Evolutionary conservation across 2,888 invertebrate species (phyloP), one percentile per base, ranked within the genome.

Genomic region (Phania funesta): DNA sequence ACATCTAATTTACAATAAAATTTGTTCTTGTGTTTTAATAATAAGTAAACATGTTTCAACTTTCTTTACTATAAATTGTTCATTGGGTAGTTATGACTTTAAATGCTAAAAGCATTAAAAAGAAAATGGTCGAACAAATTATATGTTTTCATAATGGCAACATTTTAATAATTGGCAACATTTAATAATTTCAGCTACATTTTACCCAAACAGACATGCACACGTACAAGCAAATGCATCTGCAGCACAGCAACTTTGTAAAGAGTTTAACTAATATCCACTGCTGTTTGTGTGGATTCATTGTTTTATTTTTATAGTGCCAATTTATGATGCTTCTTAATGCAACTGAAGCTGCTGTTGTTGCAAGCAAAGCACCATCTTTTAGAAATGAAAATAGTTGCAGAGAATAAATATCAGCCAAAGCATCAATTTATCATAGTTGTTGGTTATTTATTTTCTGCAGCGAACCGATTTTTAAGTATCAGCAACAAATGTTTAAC

Each of bases 341-440:
- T 65, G 71, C 64, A 65, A 71, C 62, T 50, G 50, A 46, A 65
- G 64, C 24, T 64, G 56, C 41, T 48, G 38, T 20, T 70, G 11
- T 32, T 70, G 16, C 67, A 29, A 58, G 13, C 32, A 35, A 52
- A 29, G 29, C 46, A 52, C 26, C 32, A 60, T 54, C 44, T 74
- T 44, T 20, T 44, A n/a, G 26, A 8, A 11, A 2, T 16, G 6
- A 35, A 11, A 48, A 56, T n/a, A 32, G 24, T 46, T 35, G 18
- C 48, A 56, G 48, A 52, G 20, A 73, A 81, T 70, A 73, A 81
- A 71, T 76, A 68, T 35, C 32, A 65, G 60, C 18, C 29, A 81
- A 62, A 67, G 54, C 67, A 77, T 77, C 77, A 77, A 81, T 77
- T 77, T 81, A 81, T 77, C 29, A 46, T 16, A 52, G 18, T 56